Evolutionary conservation across 2,888 invertebrate genomes (phyloP).

Genomic region (Nudaria mundana): DNA sequence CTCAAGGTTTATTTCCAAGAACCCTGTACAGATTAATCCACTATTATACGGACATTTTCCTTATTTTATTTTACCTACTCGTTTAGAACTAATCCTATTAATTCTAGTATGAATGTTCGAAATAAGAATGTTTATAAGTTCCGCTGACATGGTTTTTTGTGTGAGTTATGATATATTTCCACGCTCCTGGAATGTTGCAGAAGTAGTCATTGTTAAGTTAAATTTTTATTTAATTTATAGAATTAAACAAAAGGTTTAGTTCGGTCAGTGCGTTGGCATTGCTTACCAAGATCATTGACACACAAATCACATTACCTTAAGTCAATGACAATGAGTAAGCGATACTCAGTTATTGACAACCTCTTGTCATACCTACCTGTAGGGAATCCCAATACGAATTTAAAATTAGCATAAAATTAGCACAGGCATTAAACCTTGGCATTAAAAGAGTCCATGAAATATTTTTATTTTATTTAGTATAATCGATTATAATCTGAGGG

Average conservation of each 20-base stretch:
- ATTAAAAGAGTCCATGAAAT: too few relatives aligned
- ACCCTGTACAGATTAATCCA: slow-evolving; percentile 35
- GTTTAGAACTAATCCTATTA: slow-evolving; percentile 8
- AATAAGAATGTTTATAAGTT: background rate
- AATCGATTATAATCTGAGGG: too few relatives aligned
- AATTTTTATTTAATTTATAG: too few relatives aligned
- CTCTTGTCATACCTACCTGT: slow-evolving; percentile 24
- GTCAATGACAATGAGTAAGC: slow-evolving; percentile 40
- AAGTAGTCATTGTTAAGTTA: too few relatives aligned
- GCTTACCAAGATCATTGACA: slow-evolving; percentile 38
- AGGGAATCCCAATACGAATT: slow-evolving; percentile 27
- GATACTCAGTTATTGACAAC: slow-evolving; percentile 34
- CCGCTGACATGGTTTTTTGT: too few relatives aligned
- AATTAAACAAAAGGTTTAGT: too few relatives aligned
- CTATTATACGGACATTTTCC: slow-evolving; percentile 40
- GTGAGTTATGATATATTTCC: too few relatives aligned
- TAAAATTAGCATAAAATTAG: background rate
- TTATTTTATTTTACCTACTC: slow-evolving; percentile 44
- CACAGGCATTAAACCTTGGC: too few relatives aligned
- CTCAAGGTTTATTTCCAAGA: slow-evolving; percentile 44
- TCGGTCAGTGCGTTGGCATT: too few relatives aligned
- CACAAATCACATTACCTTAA: slow-evolving; percentile 26
- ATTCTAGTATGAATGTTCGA: background rate
- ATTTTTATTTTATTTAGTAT: too few relatives aligned
- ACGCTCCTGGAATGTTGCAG: too few relatives aligned